Evolutionary conservation across 2,797 vertebrate genomes (phyloP).

Genomic region (Sebastes ruberrimus): DNA sequence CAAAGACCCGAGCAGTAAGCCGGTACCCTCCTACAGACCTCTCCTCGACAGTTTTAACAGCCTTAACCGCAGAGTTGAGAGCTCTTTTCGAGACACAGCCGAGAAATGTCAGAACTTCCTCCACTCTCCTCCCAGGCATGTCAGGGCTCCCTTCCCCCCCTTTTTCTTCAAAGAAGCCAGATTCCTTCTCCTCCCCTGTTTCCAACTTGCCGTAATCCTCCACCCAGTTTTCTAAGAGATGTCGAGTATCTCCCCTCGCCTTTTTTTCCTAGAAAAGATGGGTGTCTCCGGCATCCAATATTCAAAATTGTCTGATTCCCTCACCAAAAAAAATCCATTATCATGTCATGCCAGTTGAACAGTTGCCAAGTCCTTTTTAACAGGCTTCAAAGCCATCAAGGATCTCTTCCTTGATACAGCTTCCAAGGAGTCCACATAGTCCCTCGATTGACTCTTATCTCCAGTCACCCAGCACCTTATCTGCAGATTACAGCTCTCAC

Average conservation of each 20-base stretch:
- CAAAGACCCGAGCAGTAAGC: conserved; percentile 22
- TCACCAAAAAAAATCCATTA: conserved; percentile 12
- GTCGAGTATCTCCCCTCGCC: conserved; percentile 35
- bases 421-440: conserved; percentile 36
- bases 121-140: conserved; percentile 60
- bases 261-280: conserved; percentile 35
- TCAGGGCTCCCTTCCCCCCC: conserved; percentile 48
- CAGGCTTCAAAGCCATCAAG: conserved; percentile 37
- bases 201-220: conserved; percentile 59
- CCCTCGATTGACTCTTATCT: conserved; percentile 48
- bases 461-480: conserved; percentile 41
- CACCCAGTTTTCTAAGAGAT: conserved; percentile 59
- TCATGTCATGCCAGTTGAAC: conserved; percentile 37
- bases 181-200: conserved; percentile 61
- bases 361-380: conserved; percentile 31
- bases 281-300: conserved; percentile 13
- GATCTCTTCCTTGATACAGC: conserved; percentile 39
- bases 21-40: conserved; percentile 29
- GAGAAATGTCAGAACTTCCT: conserved; percentile 68
- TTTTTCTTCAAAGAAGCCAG: conserved; percentile 65
- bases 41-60: conserved; percentile 48
- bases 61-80: conserved; percentile 60
- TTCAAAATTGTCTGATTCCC: conserved; percentile 34
- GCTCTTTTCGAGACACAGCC: conserved; percentile 45
- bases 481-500: conserved; percentile 36